Evolutionary conservation across 2,113 vertebrate species (phyloP).

Genomic region (Labeo catla): DNA sequence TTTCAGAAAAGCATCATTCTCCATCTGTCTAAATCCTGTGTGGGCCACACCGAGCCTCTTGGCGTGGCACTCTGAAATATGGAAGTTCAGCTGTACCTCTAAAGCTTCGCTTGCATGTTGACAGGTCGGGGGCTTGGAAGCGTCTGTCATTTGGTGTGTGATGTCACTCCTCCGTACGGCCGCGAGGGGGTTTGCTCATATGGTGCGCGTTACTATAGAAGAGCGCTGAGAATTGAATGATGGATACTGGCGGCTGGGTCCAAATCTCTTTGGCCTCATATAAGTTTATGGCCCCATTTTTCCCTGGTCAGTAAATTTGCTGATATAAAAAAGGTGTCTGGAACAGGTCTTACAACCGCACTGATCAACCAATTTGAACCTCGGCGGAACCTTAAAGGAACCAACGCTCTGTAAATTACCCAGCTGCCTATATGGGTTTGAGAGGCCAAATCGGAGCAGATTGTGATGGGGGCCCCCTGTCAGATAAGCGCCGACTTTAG

Average conservation of each 20-base stretch:
- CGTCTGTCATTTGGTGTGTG: slow-evolving; percentile 51
- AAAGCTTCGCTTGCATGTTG: slow-evolving; percentile 59
- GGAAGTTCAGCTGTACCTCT: slow-evolving; percentile 65
- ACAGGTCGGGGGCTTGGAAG: slow-evolving; percentile 48
- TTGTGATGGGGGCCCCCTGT: slow-evolving; percentile 45
- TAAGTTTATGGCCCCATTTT: slow-evolving; percentile 60
- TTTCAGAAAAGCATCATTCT: slow-evolving; percentile 39
- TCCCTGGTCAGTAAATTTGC: slow-evolving; percentile 62
- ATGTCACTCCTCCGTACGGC: slow-evolving; percentile 64
- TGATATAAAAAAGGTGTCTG: slow-evolving; percentile 55
- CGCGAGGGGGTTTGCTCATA: slow-evolving; percentile 54
- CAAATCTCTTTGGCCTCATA: slow-evolving; percentile 60
- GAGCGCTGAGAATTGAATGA: slow-evolving; percentile 61
- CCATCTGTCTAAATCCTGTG: slow-evolving; percentile 68
- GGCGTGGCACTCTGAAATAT: slow-evolving; percentile 69
- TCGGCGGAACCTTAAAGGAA: slow-evolving; percentile 56
- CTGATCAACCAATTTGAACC: slow-evolving; percentile 58
- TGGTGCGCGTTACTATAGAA: slow-evolving; percentile 30
- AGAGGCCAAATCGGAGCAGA: slow-evolving; percentile 54
- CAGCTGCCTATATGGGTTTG: slow-evolving; percentile 51
- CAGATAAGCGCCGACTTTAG: slow-evolving; percentile 61
- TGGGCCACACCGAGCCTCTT: slow-evolving; percentile 62
- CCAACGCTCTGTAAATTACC: slow-evolving; percentile 58
- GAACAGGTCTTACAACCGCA: slow-evolving; percentile 23
- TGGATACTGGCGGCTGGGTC: slow-evolving; percentile 53